These are phyloP conservation scores for Oreochromis niloticus DNA, from an alignment of 2,113 vertebrate genomes.

Conservation along the genomic window DNA sequence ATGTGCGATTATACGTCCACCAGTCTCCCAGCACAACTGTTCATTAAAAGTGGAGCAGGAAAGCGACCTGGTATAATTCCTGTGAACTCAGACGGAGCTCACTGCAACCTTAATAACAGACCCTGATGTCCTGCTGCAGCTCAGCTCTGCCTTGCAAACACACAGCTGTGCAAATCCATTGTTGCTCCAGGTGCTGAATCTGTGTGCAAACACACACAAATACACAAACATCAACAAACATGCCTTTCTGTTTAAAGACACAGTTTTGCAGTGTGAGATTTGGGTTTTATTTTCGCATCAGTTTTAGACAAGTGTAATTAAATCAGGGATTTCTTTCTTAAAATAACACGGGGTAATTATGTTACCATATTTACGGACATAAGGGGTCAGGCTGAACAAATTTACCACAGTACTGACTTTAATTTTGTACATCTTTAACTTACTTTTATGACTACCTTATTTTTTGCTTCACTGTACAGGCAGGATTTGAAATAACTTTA, in stretches of 20 bases:
- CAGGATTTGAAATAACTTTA: not conserved
- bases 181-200: slow-evolving; percentile 57
- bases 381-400: not conserved
- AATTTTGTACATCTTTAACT: rapidly evolving
- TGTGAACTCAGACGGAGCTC: slow-evolving; percentile 42
- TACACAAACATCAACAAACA: slow-evolving; percentile 31
- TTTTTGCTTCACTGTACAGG: not conserved
- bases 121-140: slow-evolving; percentile 53
- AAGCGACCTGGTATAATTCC: slow-evolving; percentile 38
- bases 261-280: not conserved
- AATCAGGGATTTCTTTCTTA: rapidly evolving
- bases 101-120: slow-evolving; percentile 60
- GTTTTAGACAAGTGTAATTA: rapidly evolving
- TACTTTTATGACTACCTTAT: not conserved
- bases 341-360: not conserved
- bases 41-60: slow-evolving; percentile 45
- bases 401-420: not conserved
- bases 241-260: not conserved
- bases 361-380: not conserved
- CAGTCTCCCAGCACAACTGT: slow-evolving; percentile 42
- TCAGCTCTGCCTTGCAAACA: slow-evolving; percentile 42
- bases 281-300: not conserved
- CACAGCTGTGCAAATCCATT: slow-evolving; percentile 56
- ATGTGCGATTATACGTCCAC: slow-evolving; percentile 55
- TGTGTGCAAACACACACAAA: not conserved